Evolutionary conservation across 2,113 vertebrate species (phyloP), one percentile per base, ranked within the genome.

Genomic region (Spheniscus mendiculus): DNA sequence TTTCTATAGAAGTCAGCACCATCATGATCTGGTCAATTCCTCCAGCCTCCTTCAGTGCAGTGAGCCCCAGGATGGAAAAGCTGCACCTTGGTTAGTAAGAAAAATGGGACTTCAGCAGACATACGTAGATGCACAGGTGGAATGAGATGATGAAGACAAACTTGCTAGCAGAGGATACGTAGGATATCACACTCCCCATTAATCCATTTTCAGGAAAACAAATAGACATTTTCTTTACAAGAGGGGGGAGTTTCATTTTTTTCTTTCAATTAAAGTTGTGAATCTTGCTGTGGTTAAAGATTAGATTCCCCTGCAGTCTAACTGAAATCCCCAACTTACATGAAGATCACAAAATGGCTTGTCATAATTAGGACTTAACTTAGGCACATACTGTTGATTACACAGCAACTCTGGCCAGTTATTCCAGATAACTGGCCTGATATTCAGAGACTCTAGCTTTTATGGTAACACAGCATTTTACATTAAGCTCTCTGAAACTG

Each of bases 161-260:
- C 34, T 25, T 56, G 38, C 61, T 25, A 42, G 42, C 20, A 56
- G 32, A 74, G 17, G 6, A 61, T 34, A 45, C 15, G 30, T 0
- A 44, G 13, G 53, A 20, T 16, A 85, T 8, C 40, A 49, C 34
- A 52, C 19, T 66, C 30, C 38, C 17, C 38, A 38, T 62, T 56
- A 83, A 61, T 20, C 23, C 17, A 55, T 49, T 45, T 63, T 74
- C 5, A 5, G 27, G 80, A 81, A 56, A 83, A 90, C 5, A 88
- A 59, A 66, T 6, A 56, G 27, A 2, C 7, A 4, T 49, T 45
- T 36, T 70, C 36, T 89, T 89, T 49, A 74, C 4, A 81, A 58
- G 5, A 12, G 4, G 7, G 19, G 27, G 5, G 2, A 27, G 4
- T 26, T 59, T 49, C 0, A 0, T 11, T 44, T 52, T 56, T 80